Evolutionary conservation across 2,888 invertebrate genomes (phyloP).

Genomic region (Epistrophe grossulariae): DNA sequence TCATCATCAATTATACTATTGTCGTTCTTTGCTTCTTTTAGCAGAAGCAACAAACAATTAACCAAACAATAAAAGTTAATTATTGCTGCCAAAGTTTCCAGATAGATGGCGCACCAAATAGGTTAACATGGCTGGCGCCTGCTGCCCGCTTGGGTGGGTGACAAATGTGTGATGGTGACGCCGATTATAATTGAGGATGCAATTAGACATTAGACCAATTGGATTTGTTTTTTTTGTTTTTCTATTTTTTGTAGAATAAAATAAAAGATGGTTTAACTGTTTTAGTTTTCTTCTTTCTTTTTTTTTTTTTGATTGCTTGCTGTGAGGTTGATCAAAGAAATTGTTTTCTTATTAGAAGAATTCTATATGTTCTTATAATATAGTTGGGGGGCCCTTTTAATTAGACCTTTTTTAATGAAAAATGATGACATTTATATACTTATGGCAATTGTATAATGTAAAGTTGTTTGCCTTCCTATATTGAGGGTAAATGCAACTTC

Average conservation of each 20-base stretch:
- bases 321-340: constrained; percentile 69
- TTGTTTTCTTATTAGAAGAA: constrained; percentile 40
- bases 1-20: constrained; percentile 75
- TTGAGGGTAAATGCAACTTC: constrained; percentile 4
- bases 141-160: constrained; percentile 37
- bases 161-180: constrained; percentile 71
- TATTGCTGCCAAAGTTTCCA: constrained; percentile 62
- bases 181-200: constrained; percentile 72
- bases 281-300: constrained; percentile 23
- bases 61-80: constrained; percentile 75
- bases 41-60: constrained; percentile 73
- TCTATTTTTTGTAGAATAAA: not conserved
- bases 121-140: constrained; percentile 36
- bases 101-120: constrained; percentile 59
- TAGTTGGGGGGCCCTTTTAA: constrained; percentile 53
- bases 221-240: constrained; percentile 35
- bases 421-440: constrained; percentile 42
- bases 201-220: constrained; percentile 71
- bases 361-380: not conserved
- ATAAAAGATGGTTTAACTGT: constrained; percentile 4
- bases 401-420: constrained; percentile 63
- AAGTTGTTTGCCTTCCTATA: constrained; percentile 1
- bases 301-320: constrained; percentile 40
- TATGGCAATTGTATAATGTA: constrained; percentile 5
- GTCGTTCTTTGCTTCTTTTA: constrained; percentile 45